Evolutionary conservation across 2,113 vertebrate species (phyloP).

Genomic region (Mustela nigripes): DNA sequence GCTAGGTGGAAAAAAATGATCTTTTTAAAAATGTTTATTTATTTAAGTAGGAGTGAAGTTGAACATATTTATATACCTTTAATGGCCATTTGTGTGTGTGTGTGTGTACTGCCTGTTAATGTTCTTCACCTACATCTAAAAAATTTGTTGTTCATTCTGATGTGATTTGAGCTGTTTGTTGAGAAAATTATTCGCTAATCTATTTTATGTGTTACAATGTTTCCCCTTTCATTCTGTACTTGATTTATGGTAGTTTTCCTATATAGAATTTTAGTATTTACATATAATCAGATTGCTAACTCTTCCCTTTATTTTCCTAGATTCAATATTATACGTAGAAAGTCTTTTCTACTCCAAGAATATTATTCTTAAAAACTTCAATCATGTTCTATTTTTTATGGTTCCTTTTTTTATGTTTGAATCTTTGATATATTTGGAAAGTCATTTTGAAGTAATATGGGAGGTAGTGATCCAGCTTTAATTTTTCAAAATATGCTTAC

Average conservation of each 20-base stretch:
- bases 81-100: not conserved
- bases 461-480: not conserved
- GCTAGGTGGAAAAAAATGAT: constrained; percentile 3
- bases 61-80: not conserved
- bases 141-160: not conserved
- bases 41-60: not conserved
- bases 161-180: not conserved
- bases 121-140: not conserved
- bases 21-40: constrained; percentile 14
- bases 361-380: not conserved
- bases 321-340: not conserved
- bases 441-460: not conserved
- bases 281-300: not conserved
- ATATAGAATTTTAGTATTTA: not conserved
- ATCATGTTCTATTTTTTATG: not conserved
- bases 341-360: constrained; percentile 6
- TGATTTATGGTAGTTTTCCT: constrained; percentile 9
- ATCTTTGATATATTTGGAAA: constrained; percentile 30
- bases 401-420: not conserved
- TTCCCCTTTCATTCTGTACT: not conserved
- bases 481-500: not conserved
- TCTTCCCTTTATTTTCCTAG: not conserved
- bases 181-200: constrained; percentile 17
- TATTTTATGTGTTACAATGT: not conserved
- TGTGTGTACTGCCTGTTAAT: not conserved